phyloP scores from a whole-genome alignment of 2,888 invertebrate genomes.

The Cantharis rustica region DNA sequence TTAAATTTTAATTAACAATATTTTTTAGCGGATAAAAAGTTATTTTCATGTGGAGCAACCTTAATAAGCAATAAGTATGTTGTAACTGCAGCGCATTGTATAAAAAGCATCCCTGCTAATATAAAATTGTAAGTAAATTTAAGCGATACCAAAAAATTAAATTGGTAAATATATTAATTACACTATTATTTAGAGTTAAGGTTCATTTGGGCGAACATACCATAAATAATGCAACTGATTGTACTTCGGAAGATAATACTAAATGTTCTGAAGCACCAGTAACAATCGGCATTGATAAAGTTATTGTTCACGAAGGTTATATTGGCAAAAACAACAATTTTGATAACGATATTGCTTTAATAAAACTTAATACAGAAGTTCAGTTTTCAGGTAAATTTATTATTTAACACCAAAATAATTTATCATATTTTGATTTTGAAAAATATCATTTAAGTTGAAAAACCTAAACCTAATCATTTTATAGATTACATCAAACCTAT shows the following conservation, averaged over 20 bases:
- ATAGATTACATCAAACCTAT: constrained; percentile 64
- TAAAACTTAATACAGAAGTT: constrained; percentile 64
- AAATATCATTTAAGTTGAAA: no score
- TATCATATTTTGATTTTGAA: no score
- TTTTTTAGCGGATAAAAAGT: constrained; percentile 58
- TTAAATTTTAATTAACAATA: not conserved
- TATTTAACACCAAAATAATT: no score
- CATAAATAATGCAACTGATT: constrained; percentile 64
- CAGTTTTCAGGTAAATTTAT: constrained; percentile 55
- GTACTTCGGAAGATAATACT: constrained; percentile 42
- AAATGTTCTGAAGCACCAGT: not conserved
- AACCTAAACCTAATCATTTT: constrained; percentile 7
- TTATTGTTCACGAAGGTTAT: not conserved
- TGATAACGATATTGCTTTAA: constrained; percentile 71
- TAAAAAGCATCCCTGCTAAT: constrained; percentile 65
- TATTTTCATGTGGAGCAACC: constrained; percentile 75
- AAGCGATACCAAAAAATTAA: not conserved
- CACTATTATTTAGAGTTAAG: not conserved
- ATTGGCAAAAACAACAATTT: not conserved
- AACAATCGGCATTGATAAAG: not conserved
- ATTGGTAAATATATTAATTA: no score
- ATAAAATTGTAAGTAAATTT: constrained; percentile 65
- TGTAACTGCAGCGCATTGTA: constrained; percentile 76
- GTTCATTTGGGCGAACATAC: constrained; percentile 64
- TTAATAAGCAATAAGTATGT: constrained; percentile 70